These are phyloP conservation scores for Pseudorectes ferrugineus DNA, from an alignment of 2,113 vertebrate species.

Conservation along the genomic window DNA sequence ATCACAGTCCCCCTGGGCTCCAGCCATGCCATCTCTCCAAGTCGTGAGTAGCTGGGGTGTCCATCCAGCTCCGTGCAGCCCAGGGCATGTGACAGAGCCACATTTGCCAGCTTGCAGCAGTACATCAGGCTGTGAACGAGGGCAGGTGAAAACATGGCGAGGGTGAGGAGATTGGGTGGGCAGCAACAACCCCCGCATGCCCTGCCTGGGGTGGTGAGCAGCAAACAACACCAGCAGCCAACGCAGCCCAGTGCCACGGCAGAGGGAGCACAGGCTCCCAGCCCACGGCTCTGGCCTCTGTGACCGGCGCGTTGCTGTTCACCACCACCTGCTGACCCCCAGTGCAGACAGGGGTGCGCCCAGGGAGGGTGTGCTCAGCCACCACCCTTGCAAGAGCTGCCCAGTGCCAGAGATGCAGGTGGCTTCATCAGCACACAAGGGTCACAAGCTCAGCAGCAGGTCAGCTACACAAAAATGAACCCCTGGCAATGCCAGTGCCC, in stretches of 20 bases:
- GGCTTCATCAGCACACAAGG: background rate
- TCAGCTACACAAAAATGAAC: background rate
- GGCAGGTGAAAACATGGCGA: accelerated
- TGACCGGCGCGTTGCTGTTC: accelerated
- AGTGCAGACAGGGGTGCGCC: accelerated
- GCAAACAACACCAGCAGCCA: background rate
- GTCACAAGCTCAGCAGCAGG: background rate
- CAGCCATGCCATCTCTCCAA: background rate
- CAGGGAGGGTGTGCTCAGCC: accelerated
- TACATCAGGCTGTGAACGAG: accelerated
- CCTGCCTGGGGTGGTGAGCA: accelerated
- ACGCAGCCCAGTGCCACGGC: accelerated
- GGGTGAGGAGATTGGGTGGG: background rate
- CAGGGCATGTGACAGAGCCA: background rate
- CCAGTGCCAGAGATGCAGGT: accelerated
- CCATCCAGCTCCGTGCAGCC: background rate
- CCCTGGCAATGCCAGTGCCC: background rate
- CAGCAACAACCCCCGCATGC: accelerated
- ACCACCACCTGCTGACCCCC: background rate
- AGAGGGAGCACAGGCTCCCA: background rate
- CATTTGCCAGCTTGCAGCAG: accelerated
- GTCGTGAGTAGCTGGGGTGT: background rate
- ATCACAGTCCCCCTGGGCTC: background rate
- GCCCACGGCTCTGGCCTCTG: background rate
- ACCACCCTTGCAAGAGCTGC: accelerated